phyloP scores from a whole-genome alignment of 1,140 invertebrate species.

The Drosophila fuyamai region DNA sequence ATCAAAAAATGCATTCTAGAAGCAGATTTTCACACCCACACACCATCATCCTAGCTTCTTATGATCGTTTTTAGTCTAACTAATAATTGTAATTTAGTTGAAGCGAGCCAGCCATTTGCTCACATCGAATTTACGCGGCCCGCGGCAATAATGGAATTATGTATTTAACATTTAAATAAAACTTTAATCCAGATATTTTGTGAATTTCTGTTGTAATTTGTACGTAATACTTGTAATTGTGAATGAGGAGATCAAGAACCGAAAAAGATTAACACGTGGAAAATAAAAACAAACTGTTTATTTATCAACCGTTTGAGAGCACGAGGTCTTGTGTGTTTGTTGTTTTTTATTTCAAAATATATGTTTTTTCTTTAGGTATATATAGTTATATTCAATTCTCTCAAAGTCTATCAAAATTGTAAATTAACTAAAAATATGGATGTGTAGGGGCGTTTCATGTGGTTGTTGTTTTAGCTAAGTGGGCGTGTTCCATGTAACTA shows the following conservation, averaged over 20 bases:
- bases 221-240: constrained; percentile 52
- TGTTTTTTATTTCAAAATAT: constrained; percentile 76
- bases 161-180: constrained; percentile 73
- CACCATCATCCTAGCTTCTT: constrained; percentile 50
- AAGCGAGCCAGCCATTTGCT: constrained; percentile 34
- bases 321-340: constrained; percentile 46
- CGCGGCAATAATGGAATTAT: constrained; percentile 58
- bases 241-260: constrained; percentile 21
- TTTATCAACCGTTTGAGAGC: constrained; percentile 39
- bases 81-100: constrained; percentile 69
- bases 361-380: constrained; percentile 60
- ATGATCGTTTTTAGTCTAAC: constrained; percentile 75
- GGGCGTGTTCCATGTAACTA: constrained; percentile 60
- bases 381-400: constrained; percentile 62
- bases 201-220: constrained; percentile 68
- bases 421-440: constrained; percentile 75
- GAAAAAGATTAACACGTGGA: constrained; percentile 50
- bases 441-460: constrained; percentile 56
- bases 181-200: constrained; percentile 56
- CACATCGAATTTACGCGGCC: constrained; percentile 56
- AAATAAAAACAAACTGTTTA: constrained; percentile 56
- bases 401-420: constrained; percentile 81
- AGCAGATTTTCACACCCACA: constrained; percentile 14
- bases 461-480: constrained; percentile 50
- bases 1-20: constrained; percentile 43